These are phyloP conservation scores for Lateolabrax maculatus DNA, from an alignment of 2,797 vertebrate genomes.

Conservation along the genomic window DNA sequence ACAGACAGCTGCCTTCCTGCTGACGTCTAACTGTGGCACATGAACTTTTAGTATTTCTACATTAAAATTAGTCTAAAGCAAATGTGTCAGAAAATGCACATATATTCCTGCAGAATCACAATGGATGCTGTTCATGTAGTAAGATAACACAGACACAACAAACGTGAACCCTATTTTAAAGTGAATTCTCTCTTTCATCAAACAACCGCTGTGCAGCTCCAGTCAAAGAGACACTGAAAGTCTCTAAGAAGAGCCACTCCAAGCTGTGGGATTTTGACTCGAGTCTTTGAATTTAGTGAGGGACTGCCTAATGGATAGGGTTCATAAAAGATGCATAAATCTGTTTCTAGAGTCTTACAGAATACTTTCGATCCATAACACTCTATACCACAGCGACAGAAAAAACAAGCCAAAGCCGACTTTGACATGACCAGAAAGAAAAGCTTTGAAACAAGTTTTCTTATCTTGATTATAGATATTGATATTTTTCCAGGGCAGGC, in stretches of 20 bases:
- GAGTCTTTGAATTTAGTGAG: slow-evolving; percentile 4
- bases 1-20: neutral
- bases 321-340: slow-evolving; percentile 42
- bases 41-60: neutral
- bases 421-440: neutral
- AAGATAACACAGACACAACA: neutral
- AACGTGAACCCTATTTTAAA: neutral
- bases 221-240: neutral
- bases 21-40: neutral
- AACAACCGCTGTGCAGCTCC: neutral
- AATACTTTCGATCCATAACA: neutral
- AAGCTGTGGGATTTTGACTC: neutral
- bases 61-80: neutral
- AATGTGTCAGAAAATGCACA: neutral
- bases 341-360: slow-evolving; percentile 22
- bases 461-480: neutral
- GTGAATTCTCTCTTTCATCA: slow-evolving; percentile 5
- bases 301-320: slow-evolving; percentile 5
- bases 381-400: neutral
- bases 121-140: neutral
- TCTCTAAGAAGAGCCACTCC: neutral
- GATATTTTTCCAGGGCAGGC: neutral
- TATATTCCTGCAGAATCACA: neutral
- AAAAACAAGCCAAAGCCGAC: neutral
- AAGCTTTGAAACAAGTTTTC: neutral